These are phyloP conservation scores for Drosophila setifemur DNA, from an alignment of 1,140 invertebrate species.

Conservation along the genomic window DNA sequence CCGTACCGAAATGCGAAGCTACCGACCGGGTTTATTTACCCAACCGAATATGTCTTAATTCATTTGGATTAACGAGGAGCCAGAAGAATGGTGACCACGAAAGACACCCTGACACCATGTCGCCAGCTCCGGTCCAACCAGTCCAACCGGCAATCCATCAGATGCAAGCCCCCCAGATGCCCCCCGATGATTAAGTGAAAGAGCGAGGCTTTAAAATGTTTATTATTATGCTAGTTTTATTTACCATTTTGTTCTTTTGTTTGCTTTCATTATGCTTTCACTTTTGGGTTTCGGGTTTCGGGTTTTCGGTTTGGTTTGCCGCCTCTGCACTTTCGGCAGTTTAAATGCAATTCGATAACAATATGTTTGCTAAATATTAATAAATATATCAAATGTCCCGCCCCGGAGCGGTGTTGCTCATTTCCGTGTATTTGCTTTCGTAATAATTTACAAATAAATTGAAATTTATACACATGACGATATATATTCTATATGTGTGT, in stretches of 20 bases:
- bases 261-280: constrained; percentile 48
- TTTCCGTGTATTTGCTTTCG: constrained; percentile 28
- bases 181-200: constrained; percentile 13
- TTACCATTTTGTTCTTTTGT: constrained; percentile 51
- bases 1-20: too few species aligned
- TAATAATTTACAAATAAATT: constrained; percentile 55
- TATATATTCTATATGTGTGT: not conserved
- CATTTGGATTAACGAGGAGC: constrained; percentile 49
- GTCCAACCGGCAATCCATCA: constrained; percentile 12
- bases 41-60: constrained; percentile 63
- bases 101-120: too few species aligned
- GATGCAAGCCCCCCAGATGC: not conserved
- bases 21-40: constrained; percentile 46
- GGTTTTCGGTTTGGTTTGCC: too few species aligned
- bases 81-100: constrained; percentile 7
- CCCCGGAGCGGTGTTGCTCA: constrained; percentile 11
- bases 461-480: constrained; percentile 51
- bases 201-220: constrained; percentile 67
- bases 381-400: constrained; percentile 71
- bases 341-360: constrained; percentile 78
- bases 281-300: constrained; percentile 41
- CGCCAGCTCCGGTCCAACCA: too few species aligned
- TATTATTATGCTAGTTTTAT: constrained; percentile 78
- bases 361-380: constrained; percentile 77
- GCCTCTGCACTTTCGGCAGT: constrained; percentile 29